phyloP scores from a whole-genome alignment of 2,797 vertebrate genomes.

The Eptatretus atami region DNA sequence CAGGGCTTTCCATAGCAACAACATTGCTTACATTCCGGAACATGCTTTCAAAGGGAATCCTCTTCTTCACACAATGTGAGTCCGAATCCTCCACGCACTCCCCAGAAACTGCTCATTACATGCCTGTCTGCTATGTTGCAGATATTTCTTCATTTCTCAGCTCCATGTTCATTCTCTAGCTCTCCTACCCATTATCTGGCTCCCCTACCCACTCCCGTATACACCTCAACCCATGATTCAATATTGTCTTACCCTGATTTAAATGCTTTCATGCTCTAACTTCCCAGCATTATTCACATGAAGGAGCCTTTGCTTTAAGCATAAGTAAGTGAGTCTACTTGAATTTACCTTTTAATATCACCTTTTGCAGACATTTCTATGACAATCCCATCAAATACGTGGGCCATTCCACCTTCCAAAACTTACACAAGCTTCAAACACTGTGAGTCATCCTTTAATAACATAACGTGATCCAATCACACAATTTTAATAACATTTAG shows the following conservation, averaged over 20 bases:
- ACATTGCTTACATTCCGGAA: constrained; percentile 57
- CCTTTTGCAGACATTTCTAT: constrained; percentile 37
- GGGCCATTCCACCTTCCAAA: constrained; percentile 53
- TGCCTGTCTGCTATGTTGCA: not conserved
- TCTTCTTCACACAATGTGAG: constrained; percentile 56
- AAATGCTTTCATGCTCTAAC: no score
- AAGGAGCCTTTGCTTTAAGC: no score
- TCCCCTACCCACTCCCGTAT: no score
- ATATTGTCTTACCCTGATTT: no score
- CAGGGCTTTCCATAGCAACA: constrained; percentile 76
- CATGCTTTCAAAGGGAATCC: constrained; percentile 58
- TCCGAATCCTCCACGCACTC: constrained; percentile 8
- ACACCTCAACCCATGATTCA: no score
- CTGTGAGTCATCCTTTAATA: constrained; percentile 23
- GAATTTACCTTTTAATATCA: not conserved
- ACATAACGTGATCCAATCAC: not conserved
- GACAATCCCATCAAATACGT: constrained; percentile 69
- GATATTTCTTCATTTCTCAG: not conserved
- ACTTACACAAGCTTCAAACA: constrained; percentile 46
- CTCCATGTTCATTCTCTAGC: not conserved
- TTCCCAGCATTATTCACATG: no score
- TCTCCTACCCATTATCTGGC: not conserved
- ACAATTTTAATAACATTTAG: no score
- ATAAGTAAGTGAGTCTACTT: no score
- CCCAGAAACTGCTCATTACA: not conserved